Evolutionary conservation across 2,113 vertebrate species (phyloP).

Genomic region (Grallaria varia): DNA sequence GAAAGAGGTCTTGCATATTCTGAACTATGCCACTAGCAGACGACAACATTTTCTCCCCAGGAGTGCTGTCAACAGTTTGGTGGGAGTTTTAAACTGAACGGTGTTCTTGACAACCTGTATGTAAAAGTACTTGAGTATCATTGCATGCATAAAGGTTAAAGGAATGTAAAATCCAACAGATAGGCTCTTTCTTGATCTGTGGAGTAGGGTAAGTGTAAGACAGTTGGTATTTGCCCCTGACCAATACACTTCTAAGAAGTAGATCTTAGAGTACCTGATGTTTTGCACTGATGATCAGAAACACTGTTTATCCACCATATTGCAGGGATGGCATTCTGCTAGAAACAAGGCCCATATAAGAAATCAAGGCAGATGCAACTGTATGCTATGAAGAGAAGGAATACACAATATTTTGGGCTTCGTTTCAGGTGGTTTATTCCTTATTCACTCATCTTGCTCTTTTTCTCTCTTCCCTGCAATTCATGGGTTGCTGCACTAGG

Average conservation of each 20-base stretch:
- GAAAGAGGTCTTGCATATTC: neutral
- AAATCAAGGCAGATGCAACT: neutral
- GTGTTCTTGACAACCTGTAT: accelerated
- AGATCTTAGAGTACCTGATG: neutral
- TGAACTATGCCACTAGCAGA: neutral
- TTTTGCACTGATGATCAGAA: neutral
- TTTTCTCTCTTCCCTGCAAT: neutral
- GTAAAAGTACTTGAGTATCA: neutral
- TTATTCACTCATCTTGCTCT: neutral
- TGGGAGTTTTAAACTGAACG: neutral
- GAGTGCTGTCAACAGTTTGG: neutral
- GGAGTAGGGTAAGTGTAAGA: neutral
- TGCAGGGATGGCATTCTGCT: neutral
- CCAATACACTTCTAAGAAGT: neutral
- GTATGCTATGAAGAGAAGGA: neutral
- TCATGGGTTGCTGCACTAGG: neutral
- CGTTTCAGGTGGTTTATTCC: neutral
- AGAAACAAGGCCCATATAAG: neutral
- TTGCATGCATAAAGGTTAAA: accelerated
- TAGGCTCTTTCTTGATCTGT: neutral
- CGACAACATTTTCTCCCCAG: neutral
- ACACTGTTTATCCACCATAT: neutral
- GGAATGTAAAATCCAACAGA: neutral
- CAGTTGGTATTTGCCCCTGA: neutral
- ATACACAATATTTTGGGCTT: neutral